A percentile compares a stretch with the other conserved stretches of the same genome.
Conservation (phyloP, 2,797 vertebrate species). For the Gallinago solitaria region DNA sequence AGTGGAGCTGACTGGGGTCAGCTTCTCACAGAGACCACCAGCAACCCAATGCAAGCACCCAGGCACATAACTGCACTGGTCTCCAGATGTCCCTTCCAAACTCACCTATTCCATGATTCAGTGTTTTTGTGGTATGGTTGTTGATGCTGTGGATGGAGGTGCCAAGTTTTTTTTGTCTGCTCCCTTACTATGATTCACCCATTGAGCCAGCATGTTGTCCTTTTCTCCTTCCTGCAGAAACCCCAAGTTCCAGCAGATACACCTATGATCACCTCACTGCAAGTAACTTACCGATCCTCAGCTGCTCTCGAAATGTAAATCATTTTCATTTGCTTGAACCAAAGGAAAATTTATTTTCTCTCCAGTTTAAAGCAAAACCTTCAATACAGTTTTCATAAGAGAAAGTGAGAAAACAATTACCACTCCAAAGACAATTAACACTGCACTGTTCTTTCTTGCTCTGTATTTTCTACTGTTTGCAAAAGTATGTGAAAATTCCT, state of each 20-base stretch:
- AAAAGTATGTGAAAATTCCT: neutral
- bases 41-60: accelerated
- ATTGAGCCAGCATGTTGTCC: neutral
- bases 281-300: neutral
- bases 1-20: accelerated
- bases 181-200: neutral
- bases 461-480: neutral
- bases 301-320: neutral
- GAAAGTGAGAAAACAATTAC: neutral
- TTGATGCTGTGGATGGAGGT: neutral
- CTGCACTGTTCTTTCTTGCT: neutral
- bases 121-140: neutral
- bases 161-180: neutral
- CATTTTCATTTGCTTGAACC: neutral
- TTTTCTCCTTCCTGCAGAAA: neutral
- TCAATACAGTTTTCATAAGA: neutral
- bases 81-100: neutral
- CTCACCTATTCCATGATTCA: neutral
- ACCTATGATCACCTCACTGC: neutral
- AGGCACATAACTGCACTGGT: neutral
- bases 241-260: neutral
- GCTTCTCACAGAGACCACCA: accelerated
- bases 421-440: neutral
- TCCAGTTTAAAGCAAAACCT: neutral
- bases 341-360: neutral